Evolutionary conservation across 2,888 invertebrate species (phyloP).

Genomic region (Paralinhomoeus sp.): DNA sequence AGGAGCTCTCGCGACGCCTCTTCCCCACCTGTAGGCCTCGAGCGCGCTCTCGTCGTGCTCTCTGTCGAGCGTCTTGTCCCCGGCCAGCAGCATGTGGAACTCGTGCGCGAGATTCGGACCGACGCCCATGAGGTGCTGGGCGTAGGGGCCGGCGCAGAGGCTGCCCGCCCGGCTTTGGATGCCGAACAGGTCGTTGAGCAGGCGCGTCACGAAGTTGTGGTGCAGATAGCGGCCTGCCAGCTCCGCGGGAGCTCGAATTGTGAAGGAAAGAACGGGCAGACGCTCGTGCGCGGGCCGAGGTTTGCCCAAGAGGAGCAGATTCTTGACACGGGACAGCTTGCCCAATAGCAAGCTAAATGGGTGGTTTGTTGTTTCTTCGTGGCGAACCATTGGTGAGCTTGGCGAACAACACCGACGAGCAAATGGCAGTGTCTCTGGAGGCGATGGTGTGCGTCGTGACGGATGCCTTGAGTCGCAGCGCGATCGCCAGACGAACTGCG

Average conservation of each 20-base stretch:
- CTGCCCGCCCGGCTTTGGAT: conserved; percentile 45
- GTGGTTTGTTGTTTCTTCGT: too few relatives aligned
- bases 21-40: too few relatives aligned
- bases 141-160: conserved; percentile 57
- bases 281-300: conserved; percentile 21
- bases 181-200: conserved; percentile 71
- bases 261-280: conserved; percentile 59
- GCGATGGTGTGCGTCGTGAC: too few relatives aligned
- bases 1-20: too few relatives aligned
- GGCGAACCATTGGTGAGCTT: too few relatives aligned
- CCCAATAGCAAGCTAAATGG: too few relatives aligned
- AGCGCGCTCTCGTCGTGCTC: too few relatives aligned
- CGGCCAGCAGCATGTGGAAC: conserved; percentile 46
- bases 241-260: conserved; percentile 49
- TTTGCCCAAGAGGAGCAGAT: background rate
- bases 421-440: too few relatives aligned
- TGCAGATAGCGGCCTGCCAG: conserved; percentile 55
- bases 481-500: conserved; percentile 57
- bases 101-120: conserved; percentile 46
- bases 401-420: too few relatives aligned
- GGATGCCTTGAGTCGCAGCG: too few relatives aligned
- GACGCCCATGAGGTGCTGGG: conserved; percentile 59
- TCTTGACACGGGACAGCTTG: too few relatives aligned
- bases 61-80: conserved; percentile 38
- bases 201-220: conserved; percentile 61